Evolutionary conservation across 1,140 invertebrate genomes (phyloP).

Genomic region (Trypoxylus dichotomus): DNA sequence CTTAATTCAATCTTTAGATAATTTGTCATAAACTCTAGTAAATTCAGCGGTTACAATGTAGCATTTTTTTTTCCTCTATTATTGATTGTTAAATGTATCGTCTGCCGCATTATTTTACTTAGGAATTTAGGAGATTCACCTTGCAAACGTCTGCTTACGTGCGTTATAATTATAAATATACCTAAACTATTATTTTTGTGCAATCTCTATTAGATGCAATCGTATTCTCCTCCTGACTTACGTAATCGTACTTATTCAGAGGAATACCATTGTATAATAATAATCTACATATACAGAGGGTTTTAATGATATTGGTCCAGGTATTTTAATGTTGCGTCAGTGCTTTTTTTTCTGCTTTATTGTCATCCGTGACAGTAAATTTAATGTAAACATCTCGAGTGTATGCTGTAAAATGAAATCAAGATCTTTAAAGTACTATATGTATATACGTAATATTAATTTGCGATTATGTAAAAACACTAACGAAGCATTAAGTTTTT

Average conservation of each 20-base stretch:
- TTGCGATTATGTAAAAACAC: background rate
- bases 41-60: background rate
- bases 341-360: conserved; percentile 3
- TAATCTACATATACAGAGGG: background rate
- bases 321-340: conserved; percentile 14
- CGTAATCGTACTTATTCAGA: background rate
- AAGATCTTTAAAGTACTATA: background rate
- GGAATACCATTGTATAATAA: conserved; percentile 6
- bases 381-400: background rate
- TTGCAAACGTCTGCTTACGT: background rate
- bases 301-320: background rate
- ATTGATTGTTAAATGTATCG: background rate
- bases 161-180: conserved; percentile 1
- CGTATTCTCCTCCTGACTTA: background rate
- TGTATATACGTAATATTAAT: background rate
- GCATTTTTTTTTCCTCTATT: background rate
- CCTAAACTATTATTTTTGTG: background rate
- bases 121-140: background rate
- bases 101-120: background rate
- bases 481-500: conserved; percentile 10
- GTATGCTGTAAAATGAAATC: background rate
- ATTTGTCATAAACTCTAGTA: background rate
- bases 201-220: background rate
- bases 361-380: conserved; percentile 10
- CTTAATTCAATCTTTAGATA: conserved; percentile 11